Evolutionary conservation across 2,888 invertebrate genomes (phyloP), one percentile per base, ranked within the genome.

Genomic region (Podotricha telesiphe): DNA sequence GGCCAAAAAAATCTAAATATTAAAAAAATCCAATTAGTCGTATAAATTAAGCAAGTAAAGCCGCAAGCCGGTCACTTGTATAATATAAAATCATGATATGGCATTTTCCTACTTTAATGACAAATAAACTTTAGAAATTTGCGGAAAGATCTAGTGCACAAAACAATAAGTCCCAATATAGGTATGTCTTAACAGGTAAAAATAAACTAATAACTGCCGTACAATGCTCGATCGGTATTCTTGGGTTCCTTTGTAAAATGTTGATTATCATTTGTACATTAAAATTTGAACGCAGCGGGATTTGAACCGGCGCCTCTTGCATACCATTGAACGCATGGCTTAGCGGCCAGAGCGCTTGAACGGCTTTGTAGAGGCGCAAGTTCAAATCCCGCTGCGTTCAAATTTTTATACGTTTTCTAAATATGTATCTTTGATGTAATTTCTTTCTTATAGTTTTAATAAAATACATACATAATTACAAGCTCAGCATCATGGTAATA

Each of bases 161-260:
- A 37, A 17, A 20, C 34, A 47, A 62, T 47, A 47, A 7, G 20
- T 15, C 20, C 40, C 40, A 40, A 58, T 15, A 15, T 40, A 58
- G 42, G 53, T 67, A 45, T 55, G 45, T 45, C 40, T 45, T 37
- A 56, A 47, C 55, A 62, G 63, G 47, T 56, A 68, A 63, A 68
- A 68, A 63, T 62, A 51, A 55, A 56, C 20, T 63, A 68, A 63
- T 63, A 56, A 48, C 40, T 42, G 28, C 56, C 37, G 64, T 47
- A 47, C 40, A 55, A 34, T 64, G 58, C 63, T 64, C 68, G 68
- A 64, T 68, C 55, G 48, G 19, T 22, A 42, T 50, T 55, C 55
- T 68, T 68, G 58, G 68, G 68, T 28, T 68, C 68, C 64, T 22
- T 68, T 58, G 28, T 19, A 22, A 53, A 47, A 28, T 51, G 13